Conservation (phyloP, 2,113 vertebrate genomes). For the Ceyx cyanopectus region DNA sequence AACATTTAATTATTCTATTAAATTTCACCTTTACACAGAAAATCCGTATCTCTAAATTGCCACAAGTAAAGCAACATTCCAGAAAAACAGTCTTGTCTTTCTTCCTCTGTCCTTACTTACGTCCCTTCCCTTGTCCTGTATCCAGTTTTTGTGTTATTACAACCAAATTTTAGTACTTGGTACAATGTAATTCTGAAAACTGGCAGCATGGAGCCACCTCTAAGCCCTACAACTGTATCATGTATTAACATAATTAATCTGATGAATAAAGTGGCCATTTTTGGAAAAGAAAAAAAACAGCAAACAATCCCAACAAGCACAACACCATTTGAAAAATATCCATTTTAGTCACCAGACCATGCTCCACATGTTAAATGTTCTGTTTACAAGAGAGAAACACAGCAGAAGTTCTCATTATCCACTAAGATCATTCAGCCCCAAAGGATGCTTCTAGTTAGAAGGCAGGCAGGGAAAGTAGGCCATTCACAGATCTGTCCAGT, state of each 20-base stretch:
- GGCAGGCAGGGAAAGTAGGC: constrained; percentile 58
- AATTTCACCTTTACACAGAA: neutral
- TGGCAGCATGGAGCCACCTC: neutral
- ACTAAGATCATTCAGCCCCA: constrained; percentile 39
- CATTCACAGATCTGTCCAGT: constrained; percentile 48
- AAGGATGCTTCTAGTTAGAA: constrained; percentile 56
- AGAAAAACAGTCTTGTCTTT: neutral
- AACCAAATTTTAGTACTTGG: neutral
- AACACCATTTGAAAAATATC: neutral
- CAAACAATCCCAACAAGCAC: neutral
- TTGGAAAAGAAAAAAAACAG: neutral
- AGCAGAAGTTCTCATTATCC: constrained; percentile 57
- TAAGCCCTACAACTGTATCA: neutral
- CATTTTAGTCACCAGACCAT: neutral
- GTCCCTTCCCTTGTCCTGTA: neutral
- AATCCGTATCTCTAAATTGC: neutral
- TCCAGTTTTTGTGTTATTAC: neutral
- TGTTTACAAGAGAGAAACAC: constrained; percentile 43
- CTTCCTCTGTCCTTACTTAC: neutral
- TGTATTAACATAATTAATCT: neutral
- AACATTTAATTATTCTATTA: constrained; percentile 12
- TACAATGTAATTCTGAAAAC: neutral
- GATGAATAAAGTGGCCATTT: neutral
- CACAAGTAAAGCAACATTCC: neutral
- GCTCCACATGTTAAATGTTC: neutral